Evolutionary conservation across 2,113 vertebrate genomes (phyloP), one percentile per base, ranked within the genome.

Genomic region (Sphyrna mokarran): DNA sequence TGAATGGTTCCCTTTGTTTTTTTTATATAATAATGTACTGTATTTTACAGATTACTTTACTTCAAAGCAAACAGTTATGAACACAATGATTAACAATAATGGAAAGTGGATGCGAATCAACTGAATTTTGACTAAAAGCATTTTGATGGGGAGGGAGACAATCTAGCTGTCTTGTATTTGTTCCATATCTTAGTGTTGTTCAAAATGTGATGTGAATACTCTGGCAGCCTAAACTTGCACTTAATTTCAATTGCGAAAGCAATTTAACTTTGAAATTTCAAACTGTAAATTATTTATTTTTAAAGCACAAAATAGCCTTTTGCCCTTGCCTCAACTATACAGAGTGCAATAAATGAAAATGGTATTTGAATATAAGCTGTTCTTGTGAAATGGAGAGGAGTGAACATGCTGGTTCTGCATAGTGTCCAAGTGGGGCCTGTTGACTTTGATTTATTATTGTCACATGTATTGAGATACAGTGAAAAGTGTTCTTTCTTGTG

Each of bases 21-120:
- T 72, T 70, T 95, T 61, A 48, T 95, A 48, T 72, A 66, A 66
- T 93, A 93, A 66, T 68, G 54, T 61, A 90, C 89, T 91, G 29
- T 93, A 93, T 95, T 72, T 95, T 70, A 95, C 37, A 72, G 94
- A 95, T 95, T 72, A 95, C 40, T 83, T 83, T 83, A 18, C 80
- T 72, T 72, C 69, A 95, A 95, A 70, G 69, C 22, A 95, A 72
- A 95, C 48, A 54, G 40, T 69, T 72, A 95, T 37, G 37, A 29
- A 68, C 18, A 93, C 63, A 91, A 8, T 72, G 69, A 72, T 95
- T 95, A 95, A 54, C 69, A 95, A 95, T 72, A 95, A 95, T 43
- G 94, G 94, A 95, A 95, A 95, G 68, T 95, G 94, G 13, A 95
- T 95, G 40, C 5, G 37, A 72, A 26, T 72, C 43, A 95, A 70